Conservation (phyloP, 2,888 invertebrate genomes). For the Teinopalpus imperialis region DNA sequence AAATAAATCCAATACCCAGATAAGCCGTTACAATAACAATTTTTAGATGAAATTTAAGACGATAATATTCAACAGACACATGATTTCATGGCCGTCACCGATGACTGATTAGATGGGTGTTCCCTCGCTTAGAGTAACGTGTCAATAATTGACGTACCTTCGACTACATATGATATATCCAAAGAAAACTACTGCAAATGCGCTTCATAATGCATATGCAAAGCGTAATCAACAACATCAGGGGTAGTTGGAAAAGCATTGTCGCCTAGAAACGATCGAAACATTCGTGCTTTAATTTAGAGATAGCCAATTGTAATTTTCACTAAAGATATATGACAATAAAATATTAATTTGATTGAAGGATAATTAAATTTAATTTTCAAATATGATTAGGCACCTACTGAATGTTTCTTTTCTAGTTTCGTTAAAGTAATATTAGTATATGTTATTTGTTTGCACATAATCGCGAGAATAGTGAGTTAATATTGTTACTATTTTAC, state of each 20-base stretch:
- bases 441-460: conserved; percentile 63
- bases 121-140: conserved; percentile 62
- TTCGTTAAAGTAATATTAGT: conserved; percentile 44
- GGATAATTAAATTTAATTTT: not conserved
- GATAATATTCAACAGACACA: conserved; percentile 18
- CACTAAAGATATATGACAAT: no score
- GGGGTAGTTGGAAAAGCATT: conserved; percentile 81
- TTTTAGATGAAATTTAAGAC: no score
- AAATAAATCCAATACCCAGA: no score
- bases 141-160: conserved; percentile 82
- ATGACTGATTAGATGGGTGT: conserved; percentile 54
- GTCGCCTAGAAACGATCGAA: conserved; percentile 81
- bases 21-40: no score
- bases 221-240: conserved; percentile 83
- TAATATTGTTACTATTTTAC: conserved; percentile 50
- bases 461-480: conserved; percentile 54
- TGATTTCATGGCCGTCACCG: conserved; percentile 58
- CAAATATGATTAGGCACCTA: conserved; percentile 8
- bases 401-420: conserved; percentile 34
- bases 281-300: no score
- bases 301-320: conserved; percentile 3
- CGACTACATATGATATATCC: conserved; percentile 82
- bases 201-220: conserved; percentile 83
- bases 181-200: conserved; percentile 83
- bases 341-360: not conserved